Evolutionary conservation across 2,797 vertebrate genomes (phyloP), one percentile per base, ranked within the genome.

Genomic region (Molothrus ater): DNA sequence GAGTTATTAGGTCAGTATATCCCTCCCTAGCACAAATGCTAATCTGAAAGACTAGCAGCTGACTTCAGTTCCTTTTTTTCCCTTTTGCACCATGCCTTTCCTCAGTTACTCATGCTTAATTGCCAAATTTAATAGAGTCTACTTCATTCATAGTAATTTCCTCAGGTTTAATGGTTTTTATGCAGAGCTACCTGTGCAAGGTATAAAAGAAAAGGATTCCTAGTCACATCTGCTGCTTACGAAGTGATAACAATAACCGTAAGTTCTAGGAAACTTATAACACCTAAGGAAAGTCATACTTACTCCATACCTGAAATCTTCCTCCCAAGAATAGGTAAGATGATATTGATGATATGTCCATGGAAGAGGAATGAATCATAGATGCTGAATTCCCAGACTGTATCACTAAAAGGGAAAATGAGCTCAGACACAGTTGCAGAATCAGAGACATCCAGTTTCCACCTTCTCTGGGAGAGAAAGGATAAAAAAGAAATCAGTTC

Each of bases 301-400:
- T 85, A n/a, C 34, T 48, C 12, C 25, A 17, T 32, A 31, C 13
- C 16, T 74, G 28, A 36, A 81, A 40, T 64, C 9, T 1, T 76
- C 2, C 16, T 11, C 12, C 12, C 1, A 1, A 28, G 2, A 71
- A 47, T 2, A 63, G 9, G 15, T 61, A 21, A 59, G 19, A 29
- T 60, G 19, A 43, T 11, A 61, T 11, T 47, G 17, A 25, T 53
- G 14, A 28, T 31, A 60, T 21, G 5, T 38, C 36, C 51, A 4
- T n/a, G 32, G 22, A 81, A 72, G 20, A 40, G 14, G 20, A 81
- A 72, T 34, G 18, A 75, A 56, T 60, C 16, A 31, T 8, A 53
- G 45, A 13, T 34, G 11, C 16, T 73, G 50, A 74, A 72, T 75
- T 81, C 19, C 21, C 31, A 57, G n/a, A 40, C 32, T 54, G 9